Evolutionary conservation across 2,888 invertebrate species (phyloP), one percentile per base, ranked within the genome.

Genomic region (Tenthredo amoena): DNA sequence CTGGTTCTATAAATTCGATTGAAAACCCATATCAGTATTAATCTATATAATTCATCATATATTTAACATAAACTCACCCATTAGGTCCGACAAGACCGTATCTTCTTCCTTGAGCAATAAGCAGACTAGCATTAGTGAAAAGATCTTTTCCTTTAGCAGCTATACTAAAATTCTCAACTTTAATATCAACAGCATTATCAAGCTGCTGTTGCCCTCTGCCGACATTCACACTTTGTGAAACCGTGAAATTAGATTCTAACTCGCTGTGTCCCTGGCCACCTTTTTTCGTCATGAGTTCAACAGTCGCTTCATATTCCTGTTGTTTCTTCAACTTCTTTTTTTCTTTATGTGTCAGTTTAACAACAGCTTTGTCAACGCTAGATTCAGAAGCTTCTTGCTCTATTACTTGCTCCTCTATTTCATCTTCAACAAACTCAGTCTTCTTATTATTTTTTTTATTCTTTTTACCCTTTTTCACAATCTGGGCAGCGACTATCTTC

Each of bases 61-160:
- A 65, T 74, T 87, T 85, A 85, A 68, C 65, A 68, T 34, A 83
- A 65, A 90, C 94, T 93, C 94, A 97, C 96, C 98, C 99, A 93
- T 99, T 99, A 0, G 99, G 99, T 37, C 99, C 99, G 2, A 99
- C 99, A 6, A 99, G 95, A 90, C 99, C 99, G 94, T 99, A 99
- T 89, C 98, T 96, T 74, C 99, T 96, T 0, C 99, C 98, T 91
- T 97, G 96, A 0, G 99, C 99, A 89, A 99, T 99, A 83, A 98
- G 94, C 50, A 99, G 94, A 93, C 96, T 98, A 0, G 99, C 99
- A 93, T 99, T 99, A 50, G 98, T 97, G 93, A 99, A 99, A 74
- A 99, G 95, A 92, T 99, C 98, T 91, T 99, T 98, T 85, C 99
- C 99, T 93, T 98, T 98, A 0, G 99, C 99, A 31, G 98, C 96